Evolutionary conservation across 2,888 invertebrate genomes (phyloP), one percentile per base, ranked within the genome.

Genomic region (Drosophila siamana): DNA sequence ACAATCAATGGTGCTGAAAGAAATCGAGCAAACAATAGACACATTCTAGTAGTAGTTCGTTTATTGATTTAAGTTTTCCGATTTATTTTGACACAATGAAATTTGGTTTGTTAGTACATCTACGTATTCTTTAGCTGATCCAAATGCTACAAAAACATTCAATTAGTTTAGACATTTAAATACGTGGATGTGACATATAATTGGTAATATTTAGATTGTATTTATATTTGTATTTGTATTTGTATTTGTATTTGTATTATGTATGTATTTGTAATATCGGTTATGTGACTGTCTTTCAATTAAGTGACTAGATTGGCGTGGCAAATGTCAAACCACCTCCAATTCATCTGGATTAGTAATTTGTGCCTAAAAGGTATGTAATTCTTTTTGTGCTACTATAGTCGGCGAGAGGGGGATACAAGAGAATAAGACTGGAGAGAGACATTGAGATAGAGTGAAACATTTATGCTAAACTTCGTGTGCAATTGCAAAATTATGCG

Each of bases 81-180:
- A 86, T 65, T 66, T 70, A 59, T 52, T 68, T 85, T 85, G 85
- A 85, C 85, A 85, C 85, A 88, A 88, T 85, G 87, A 85, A 84
- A 86, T 84, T 80, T 72, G 69, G 68, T 83, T 84, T 74, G 51
- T 68, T 67, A 59, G 72, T 61, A 43, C 55, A 55, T 33, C 43
- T 44, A 55, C 52, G 48, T 52, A 52, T 47, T 13, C 28, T 28
- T 4, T 41, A 38, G 55, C 38, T 24, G n/a, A 71, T 75, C 67
- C 71, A 26, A 67, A 44, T 69, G 57, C 60, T 67, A 70, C 70
- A 70, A 52, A 64, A 81, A 81, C 73, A 87, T 82, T 81, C 66
- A 66, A 60, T 76, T 78, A 85, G 65, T 73, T 72, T 67, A 61
- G 75, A 86, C 76, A 76, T 85, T 81, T 82, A 76, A 72, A 69